These are phyloP conservation scores for Trichosurus vulpecula DNA, from an alignment of 2,797 vertebrate genomes.

Conservation along the genomic window DNA sequence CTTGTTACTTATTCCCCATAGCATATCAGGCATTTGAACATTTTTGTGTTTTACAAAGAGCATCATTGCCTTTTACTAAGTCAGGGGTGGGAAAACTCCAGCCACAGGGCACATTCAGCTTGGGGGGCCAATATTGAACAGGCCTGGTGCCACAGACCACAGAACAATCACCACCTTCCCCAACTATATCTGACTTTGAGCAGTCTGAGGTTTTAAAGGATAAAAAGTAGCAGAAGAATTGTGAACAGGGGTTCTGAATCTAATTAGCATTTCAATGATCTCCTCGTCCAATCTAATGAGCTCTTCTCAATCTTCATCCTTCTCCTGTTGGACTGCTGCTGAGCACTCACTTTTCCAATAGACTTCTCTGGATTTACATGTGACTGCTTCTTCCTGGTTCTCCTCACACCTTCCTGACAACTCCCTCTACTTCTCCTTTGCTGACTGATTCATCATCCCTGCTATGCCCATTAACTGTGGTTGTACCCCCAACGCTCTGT, in stretches of 20 bases:
- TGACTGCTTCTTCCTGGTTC: background rate
- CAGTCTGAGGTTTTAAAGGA: background rate
- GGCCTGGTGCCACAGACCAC: background rate
- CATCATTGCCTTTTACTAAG: conserved; percentile 29
- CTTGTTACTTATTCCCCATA: background rate
- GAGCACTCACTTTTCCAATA: background rate
- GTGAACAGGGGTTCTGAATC: background rate
- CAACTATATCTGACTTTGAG: background rate
- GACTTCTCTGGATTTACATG: background rate
- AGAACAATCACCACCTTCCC: background rate
- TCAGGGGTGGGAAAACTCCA: conserved; percentile 8
- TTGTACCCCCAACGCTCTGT: background rate
- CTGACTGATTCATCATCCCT: background rate
- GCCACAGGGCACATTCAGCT: background rate
- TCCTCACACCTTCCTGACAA: background rate
- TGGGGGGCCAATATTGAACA: background rate
- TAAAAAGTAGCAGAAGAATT: background rate
- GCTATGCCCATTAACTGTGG: background rate
- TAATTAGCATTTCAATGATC: background rate
- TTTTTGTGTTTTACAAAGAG: background rate
- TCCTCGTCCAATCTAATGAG: background rate
- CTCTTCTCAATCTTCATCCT: background rate
- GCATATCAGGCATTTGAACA: background rate
- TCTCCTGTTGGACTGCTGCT: background rate
- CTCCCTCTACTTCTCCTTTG: background rate